Base-by-base conservation (phyloP, 2,888 invertebrate genomes). In the Seladonia tumulorum region DNA sequence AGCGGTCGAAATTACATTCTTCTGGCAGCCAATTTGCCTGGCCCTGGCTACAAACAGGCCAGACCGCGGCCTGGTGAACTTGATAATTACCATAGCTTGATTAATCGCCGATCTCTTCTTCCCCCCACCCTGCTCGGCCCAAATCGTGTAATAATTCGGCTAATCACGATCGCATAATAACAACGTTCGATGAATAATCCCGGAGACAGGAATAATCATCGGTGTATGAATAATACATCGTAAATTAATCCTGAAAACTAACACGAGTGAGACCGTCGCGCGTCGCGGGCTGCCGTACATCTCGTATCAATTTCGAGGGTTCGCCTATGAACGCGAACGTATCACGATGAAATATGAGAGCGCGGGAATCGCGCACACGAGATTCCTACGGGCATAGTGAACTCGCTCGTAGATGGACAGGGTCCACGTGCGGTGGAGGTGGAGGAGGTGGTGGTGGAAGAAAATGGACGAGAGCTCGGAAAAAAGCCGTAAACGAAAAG, bases 141-240 rank as follows among this genome's bases (percentile, higher is more conserved):
- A 90, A 90, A 90, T 91, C 87, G 91, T 87, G 86, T 86, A 90
- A 90, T 90, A 91, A 90, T 90, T 88, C 71, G 87, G 71, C 89
- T 88, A 90, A 90, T 89, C 84, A 90, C 88, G 88, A 89, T 87
- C 85, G 89, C 72, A 83, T 82, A 86, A 89, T 84, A 85, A 87
- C 85, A 85, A 81, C 79, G 82, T 75, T 84, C 79, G 79, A 83
- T 89, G 89, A 83, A 89, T 90, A 90, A 90, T 89, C 87, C 74
- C 74, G 74, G 82, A 76, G 74, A 78, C 81, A 39, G 39, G 87
- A 78, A 76, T 82, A 76, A 88, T 88, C 83, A 77, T 72, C 76
- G 76, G 12, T 39, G 45, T 81, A 86, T 90, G 91, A 91, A 90
- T 90, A 91, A 90, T 91, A 87, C 82, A 78, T 83, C 66, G 66